phyloP scores from a whole-genome alignment of 2,888 invertebrate species.

The Drosophila tripunctata region DNA sequence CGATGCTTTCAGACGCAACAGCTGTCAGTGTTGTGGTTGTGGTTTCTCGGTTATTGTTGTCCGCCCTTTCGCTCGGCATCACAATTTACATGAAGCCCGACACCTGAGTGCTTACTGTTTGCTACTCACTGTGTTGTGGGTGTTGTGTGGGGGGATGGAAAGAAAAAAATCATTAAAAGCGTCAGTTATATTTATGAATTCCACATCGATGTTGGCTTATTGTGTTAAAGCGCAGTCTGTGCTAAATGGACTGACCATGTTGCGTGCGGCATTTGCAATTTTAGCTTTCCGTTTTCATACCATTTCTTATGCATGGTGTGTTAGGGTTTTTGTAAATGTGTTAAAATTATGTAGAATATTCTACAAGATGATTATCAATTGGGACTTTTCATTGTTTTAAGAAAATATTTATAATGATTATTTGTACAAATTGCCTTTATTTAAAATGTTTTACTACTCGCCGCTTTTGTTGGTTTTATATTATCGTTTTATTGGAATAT shows the following conservation, averaged over 20 bases:
- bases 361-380: too few species aligned
- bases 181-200: constrained; percentile 37
- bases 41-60: constrained; percentile 24
- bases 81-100: constrained; percentile 34
- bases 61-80: not conserved
- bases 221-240: constrained; percentile 30
- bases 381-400: too few species aligned
- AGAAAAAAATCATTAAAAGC: constrained; percentile 36
- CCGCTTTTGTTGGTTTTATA: too few species aligned
- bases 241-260: constrained; percentile 26
- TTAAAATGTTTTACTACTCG: too few species aligned
- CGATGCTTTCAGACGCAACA: constrained; percentile 47
- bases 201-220: constrained; percentile 27
- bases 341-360: not conserved
- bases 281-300: constrained; percentile 5
- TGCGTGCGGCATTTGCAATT: constrained; percentile 17
- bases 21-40: constrained; percentile 60
- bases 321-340: not conserved
- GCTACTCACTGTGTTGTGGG: constrained; percentile 20
- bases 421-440: too few species aligned
- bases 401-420: too few species aligned
- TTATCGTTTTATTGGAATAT: too few species aligned
- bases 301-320: not conserved
- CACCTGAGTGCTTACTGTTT: constrained; percentile 38
- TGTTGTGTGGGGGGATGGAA: not conserved